Base-by-base conservation (phyloP, 2,113 vertebrate species). In the Tapirus terrestris region DNA sequence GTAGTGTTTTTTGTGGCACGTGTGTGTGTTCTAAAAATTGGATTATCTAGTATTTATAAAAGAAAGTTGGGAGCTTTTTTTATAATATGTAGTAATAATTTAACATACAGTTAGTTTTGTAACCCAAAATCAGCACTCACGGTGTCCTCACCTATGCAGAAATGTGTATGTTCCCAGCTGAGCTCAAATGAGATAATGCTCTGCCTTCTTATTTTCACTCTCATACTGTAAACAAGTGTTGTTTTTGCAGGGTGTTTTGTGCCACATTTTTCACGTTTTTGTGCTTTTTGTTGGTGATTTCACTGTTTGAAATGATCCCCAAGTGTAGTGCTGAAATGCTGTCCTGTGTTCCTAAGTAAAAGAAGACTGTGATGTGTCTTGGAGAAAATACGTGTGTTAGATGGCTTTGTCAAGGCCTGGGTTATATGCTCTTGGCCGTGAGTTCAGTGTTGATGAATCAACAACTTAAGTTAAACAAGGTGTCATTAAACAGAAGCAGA, bases 21-120 rank as follows among this genome's bases (percentile, higher is more conserved):
- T 73, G 8, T 60, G 5, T 94, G 21, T 83, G 3, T 80, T 83
- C 16, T 80, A 45, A 90, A 93, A 75, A 27, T 68, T 70, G 36
- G 25, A 10, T 80, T 80, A 14, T 68, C 13, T 76, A 5, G 29
- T 43, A 45, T 61, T 61, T 81, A 20, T 65, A 16, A 80, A 56
- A 85, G 70, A 83, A 88, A 75, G 25, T 61, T 68, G 96, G 70
- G 61, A 60, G 16, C 33, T 91, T 83, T 89, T 45, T 51, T 73
- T 70, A 86, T 81, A 61, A 75, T 2, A 10, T 11, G 18, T 29
- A 60, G 23, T 29, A 39, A 73, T 91, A 10, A 14, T 51, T 56
- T 96, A 89, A 72, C 65, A 14, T 39, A 8, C 17, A 84, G 8
- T 56, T 53, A 20, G 0, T 45, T 73, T 63, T 65, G 45, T 61